Evolutionary conservation across 2,113 vertebrate genomes (phyloP).

Genomic region (Leptobrachium leishanense): DNA sequence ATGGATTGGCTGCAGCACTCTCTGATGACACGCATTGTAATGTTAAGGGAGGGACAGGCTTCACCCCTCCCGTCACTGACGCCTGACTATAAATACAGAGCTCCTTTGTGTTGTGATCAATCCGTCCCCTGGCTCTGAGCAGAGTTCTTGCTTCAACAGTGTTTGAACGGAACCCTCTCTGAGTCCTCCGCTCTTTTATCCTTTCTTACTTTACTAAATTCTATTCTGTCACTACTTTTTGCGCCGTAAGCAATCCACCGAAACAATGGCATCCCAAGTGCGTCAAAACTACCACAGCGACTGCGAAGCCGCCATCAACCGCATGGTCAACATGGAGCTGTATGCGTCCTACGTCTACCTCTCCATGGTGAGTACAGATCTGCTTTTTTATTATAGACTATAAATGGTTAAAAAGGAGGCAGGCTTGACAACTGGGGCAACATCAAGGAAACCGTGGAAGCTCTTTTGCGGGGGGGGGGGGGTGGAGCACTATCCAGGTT

Average conservation of each 20-base stretch:
- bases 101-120: neutral
- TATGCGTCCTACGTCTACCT: constrained; percentile 77
- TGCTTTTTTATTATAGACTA: too few relatives aligned
- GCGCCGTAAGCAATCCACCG: neutral
- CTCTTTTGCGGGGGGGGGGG: too few relatives aligned
- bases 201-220: neutral
- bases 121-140: constrained; percentile 10
- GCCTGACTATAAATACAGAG: constrained; percentile 19
- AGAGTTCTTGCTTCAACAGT: constrained; percentile 79
- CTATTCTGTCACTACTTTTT: neutral
- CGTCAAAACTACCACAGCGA: constrained; percentile 83
- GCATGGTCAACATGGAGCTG: constrained; percentile 80
- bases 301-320: constrained; percentile 73
- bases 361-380: constrained; percentile 72
- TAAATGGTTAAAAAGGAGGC: too few relatives aligned
- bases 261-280: constrained; percentile 68
- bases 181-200: constrained; percentile 2
- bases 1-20: too few relatives aligned
- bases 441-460: too few relatives aligned
- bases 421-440: too few relatives aligned
- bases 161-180: constrained; percentile 76
- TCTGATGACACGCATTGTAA: too few relatives aligned
- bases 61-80: too few relatives aligned
- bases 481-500: too few relatives aligned
- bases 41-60: too few relatives aligned